phyloP scores from a whole-genome alignment of 92 coral and sea anemone species.

The Porites cylindrica region DNA sequence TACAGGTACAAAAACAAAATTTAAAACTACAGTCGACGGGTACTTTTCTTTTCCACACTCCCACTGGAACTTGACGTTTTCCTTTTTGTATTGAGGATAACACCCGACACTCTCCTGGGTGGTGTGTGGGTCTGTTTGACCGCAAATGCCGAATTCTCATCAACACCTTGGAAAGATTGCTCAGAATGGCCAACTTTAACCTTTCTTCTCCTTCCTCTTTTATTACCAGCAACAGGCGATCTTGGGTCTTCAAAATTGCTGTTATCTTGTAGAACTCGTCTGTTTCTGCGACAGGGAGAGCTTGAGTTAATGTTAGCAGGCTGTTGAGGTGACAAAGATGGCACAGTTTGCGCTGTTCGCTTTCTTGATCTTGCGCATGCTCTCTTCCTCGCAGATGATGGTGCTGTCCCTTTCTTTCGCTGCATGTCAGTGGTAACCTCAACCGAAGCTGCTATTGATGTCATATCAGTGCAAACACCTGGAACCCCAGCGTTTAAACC shows the following conservation, averaged over 20 bases:
- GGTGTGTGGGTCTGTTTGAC: slow-evolving; percentile 24
- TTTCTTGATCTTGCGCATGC: neutral
- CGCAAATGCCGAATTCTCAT: slow-evolving; percentile 12
- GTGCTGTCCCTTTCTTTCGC: slow-evolving; percentile 15
- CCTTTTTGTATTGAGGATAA: neutral
- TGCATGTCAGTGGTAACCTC: slow-evolving; percentile 48
- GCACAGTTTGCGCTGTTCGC: slow-evolving; percentile 23
- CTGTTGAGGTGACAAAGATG: slow-evolving; percentile 20
- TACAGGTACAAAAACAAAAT: neutral
- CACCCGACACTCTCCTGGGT: slow-evolving; percentile 48
- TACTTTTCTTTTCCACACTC: slow-evolving; percentile 22
- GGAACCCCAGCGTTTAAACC: slow-evolving; percentile 14
- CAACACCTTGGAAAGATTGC: neutral
- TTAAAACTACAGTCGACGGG: slow-evolving; percentile 15
- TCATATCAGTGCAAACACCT: slow-evolving; percentile 56
- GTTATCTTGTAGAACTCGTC: slow-evolving; percentile 30
- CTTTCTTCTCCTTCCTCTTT: slow-evolving; percentile 17
- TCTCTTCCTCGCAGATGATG: slow-evolving; percentile 6
- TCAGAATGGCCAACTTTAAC: slow-evolving; percentile 12
- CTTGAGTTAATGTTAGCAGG: neutral
- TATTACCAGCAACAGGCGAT: neutral
- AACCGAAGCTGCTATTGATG: slow-evolving; percentile 78
- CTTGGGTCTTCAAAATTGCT: slow-evolving; percentile 29
- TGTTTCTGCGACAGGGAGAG: neutral
- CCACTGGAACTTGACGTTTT: slow-evolving; percentile 30